Conservation (phyloP, 2,113 vertebrate species). For the Rhabdomys dilectus region DNA sequence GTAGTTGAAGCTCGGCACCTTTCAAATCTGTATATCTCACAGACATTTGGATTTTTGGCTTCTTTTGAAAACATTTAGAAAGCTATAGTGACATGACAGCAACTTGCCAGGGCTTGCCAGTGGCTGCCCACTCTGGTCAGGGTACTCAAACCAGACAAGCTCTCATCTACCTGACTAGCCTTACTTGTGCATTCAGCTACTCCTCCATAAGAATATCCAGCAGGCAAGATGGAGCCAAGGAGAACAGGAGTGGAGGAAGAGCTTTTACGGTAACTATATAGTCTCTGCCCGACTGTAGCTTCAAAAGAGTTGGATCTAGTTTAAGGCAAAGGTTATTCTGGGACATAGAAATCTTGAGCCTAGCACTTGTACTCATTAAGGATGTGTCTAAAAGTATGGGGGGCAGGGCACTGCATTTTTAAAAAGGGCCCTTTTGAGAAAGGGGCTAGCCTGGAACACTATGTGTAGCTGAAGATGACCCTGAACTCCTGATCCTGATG, state of each 20-base stretch:
- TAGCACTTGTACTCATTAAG: neutral
- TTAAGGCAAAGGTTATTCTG: neutral
- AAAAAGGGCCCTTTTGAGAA: neutral
- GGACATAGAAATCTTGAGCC: neutral
- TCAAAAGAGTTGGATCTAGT: neutral
- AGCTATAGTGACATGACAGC: neutral
- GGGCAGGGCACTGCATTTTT: neutral
- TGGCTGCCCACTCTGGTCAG: neutral
- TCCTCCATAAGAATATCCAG: neutral
- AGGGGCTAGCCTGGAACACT: neutral
- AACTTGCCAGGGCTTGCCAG: neutral
- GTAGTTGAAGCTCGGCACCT: constrained; percentile 8
- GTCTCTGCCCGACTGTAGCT: constrained; percentile 8
- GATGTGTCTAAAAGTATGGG: neutral
- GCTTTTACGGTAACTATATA: neutral
- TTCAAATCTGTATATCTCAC: constrained; percentile 50
- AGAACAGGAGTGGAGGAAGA: neutral
- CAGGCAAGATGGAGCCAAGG: neutral
- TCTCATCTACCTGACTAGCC: neutral
- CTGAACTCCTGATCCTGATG: neutral
- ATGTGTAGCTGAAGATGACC: neutral
- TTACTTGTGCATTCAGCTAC: neutral
- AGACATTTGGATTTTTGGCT: constrained; percentile 49
- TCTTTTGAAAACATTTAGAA: neutral
- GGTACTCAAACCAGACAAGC: constrained; percentile 7